Conservation (phyloP, 2,797 vertebrate genomes). For the Alosa sapidissima region DNA sequence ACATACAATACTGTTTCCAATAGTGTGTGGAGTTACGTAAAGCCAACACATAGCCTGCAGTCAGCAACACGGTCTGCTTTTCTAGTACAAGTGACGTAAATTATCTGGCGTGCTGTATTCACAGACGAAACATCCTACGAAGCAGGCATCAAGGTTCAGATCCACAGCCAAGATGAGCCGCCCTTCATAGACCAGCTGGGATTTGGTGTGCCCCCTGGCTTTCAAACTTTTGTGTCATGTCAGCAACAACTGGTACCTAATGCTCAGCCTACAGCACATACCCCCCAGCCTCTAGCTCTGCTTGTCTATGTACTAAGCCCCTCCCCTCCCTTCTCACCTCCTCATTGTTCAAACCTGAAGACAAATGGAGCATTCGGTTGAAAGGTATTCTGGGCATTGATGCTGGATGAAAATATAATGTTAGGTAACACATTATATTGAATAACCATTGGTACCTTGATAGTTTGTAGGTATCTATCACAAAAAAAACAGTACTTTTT, state of each 20-base stretch:
- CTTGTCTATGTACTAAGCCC: constrained; percentile 48
- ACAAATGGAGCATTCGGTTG: constrained; percentile 28
- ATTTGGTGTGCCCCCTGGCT: constrained; percentile 86
- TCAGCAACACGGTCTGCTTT: constrained; percentile 34
- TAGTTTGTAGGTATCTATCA: not conserved
- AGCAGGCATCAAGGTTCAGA: constrained; percentile 93
- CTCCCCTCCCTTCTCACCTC: constrained; percentile 28
- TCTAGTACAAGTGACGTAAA: constrained; percentile 49
- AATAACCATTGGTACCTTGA: not conserved
- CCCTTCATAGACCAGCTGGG: constrained; percentile 92
- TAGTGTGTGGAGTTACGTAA: not conserved
- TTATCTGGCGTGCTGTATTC: constrained; percentile 67
- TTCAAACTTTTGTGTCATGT: constrained; percentile 87
- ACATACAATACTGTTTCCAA: not conserved
- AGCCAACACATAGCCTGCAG: constrained; percentile 9
- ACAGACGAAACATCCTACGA: constrained; percentile 90
- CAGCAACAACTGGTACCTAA: constrained; percentile 82
- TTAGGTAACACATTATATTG: not conserved
- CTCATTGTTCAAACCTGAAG: constrained; percentile 31
- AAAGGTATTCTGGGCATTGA: constrained; percentile 12
- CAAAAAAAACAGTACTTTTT: not conserved
- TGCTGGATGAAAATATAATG: not conserved
- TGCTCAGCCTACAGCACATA: constrained; percentile 53
- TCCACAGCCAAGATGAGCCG: constrained; percentile 92
- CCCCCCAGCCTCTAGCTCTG: constrained; percentile 42